Conservation (phyloP, 2,888 invertebrate species). For the Acleris literana region DNA sequence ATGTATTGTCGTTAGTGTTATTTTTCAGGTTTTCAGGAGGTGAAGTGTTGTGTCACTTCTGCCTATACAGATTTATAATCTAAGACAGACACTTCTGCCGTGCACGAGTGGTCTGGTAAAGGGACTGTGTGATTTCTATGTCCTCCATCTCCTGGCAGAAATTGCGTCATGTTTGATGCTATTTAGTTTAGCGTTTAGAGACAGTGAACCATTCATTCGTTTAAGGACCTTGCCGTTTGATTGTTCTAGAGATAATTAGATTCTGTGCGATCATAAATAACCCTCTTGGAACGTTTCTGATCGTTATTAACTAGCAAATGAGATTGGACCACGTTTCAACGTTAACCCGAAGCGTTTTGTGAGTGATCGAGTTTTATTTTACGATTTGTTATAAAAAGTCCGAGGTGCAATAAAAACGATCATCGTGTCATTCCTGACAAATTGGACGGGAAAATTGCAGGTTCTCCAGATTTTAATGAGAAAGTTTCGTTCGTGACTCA, state of each 20-base stretch:
- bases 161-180: no score
- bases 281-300: neutral
- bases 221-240: neutral
- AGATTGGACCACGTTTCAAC: constrained; percentile 46
- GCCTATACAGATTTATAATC: no score
- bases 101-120: no score
- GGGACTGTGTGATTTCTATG: no score
- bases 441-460: constrained; percentile 28
- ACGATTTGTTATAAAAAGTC: constrained; percentile 36
- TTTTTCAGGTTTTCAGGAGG: no score
- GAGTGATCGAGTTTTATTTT: constrained; percentile 47
- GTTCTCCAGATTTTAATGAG: constrained; percentile 28
- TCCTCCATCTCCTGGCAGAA: no score
- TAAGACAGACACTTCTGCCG: no score
- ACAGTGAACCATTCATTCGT: no score
- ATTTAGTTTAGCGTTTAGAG: no score
- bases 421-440: constrained; percentile 33
- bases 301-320: neutral
- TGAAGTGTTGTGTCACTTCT: no score
- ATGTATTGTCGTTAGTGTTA: no score
- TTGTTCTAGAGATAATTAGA: neutral
- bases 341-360: constrained; percentile 41
- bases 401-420: constrained; percentile 35
- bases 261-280: neutral
- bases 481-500: constrained; percentile 28